A percentile compares a stretch with the other conserved stretches of the same genome.
Conservation (phyloP, 1,140 invertebrate species). For the Drosophila novamexicana region DNA sequence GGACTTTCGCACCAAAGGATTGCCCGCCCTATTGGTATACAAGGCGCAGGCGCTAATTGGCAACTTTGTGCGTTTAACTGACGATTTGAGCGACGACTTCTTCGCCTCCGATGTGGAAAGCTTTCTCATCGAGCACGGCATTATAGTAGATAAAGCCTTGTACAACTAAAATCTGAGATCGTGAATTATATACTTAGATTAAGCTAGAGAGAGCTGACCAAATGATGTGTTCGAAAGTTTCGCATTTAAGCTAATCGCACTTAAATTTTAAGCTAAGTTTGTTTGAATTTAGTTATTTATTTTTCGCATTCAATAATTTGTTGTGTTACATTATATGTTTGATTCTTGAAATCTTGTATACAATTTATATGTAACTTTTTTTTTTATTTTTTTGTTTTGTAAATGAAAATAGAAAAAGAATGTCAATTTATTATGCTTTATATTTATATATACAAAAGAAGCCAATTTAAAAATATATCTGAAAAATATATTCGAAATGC, state of each 20-base stretch:
- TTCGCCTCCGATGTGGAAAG: slow-evolving; percentile 95
- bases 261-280: slow-evolving; percentile 17
- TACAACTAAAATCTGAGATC: slow-evolving; percentile 50
- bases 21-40: slow-evolving; percentile 96
- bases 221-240: slow-evolving; percentile 62
- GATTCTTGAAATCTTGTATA: slow-evolving; percentile 57
- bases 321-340: slow-evolving; percentile 73
- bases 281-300: slow-evolving; percentile 60
- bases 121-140: slow-evolving; percentile 94
- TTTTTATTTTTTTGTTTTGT: slow-evolving; percentile 39
- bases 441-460: slow-evolving; percentile 34
- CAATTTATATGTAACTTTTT: slow-evolving; percentile 55
- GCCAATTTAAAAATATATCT: slow-evolving; percentile 46
- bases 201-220: slow-evolving; percentile 51
- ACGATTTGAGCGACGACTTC: slow-evolving; percentile 96
- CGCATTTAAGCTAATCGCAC: slow-evolving; percentile 36
- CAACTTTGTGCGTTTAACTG: slow-evolving; percentile 95
- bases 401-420: slow-evolving; percentile 47
- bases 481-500: slow-evolving; percentile 75
- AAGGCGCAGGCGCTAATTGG: slow-evolving; percentile 95
- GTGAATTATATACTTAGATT: slow-evolving; percentile 4
- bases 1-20: slow-evolving; percentile 93
- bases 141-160: slow-evolving; percentile 88
- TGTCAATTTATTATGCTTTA: slow-evolving; percentile 42
- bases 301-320: slow-evolving; percentile 68